Conservation (phyloP, 2,113 vertebrate species). For the Larimichthys crocea region DNA sequence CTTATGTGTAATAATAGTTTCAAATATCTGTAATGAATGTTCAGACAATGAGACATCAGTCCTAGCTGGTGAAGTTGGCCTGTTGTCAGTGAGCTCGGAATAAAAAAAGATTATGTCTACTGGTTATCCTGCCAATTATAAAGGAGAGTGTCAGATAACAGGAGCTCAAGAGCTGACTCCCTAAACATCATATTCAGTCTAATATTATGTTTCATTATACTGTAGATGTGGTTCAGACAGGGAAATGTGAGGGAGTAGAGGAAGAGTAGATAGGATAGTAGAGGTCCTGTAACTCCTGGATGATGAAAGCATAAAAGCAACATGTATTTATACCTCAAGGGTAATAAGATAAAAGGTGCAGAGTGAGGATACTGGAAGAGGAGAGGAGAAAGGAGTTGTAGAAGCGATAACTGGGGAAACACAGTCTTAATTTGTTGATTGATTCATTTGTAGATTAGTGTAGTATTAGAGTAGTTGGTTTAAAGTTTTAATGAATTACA, state of each 20-base stretch:
- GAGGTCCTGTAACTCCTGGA: constrained; percentile 1
- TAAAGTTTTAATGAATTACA: neutral
- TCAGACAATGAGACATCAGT: neutral
- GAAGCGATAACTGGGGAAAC: neutral
- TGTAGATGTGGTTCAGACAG: neutral
- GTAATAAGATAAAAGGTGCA: constrained; percentile 4
- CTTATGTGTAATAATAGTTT: neutral
- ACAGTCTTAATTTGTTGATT: neutral
- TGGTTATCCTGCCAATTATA: constrained; percentile 18
- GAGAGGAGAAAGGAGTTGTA: neutral
- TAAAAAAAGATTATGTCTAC: neutral
- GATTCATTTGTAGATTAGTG: neutral
- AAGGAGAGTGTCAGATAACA: neutral
- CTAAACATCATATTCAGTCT: neutral
- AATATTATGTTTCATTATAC: neutral
- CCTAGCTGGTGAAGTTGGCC: neutral
- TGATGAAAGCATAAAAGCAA: neutral
- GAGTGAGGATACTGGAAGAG: neutral
- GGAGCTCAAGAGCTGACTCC: constrained; percentile 5
- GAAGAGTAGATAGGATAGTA: constrained; percentile 1
- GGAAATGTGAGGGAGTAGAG: neutral
- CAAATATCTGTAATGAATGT: neutral
- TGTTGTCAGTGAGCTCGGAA: neutral
- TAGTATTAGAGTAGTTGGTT: neutral
- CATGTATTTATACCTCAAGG: neutral